Base-by-base conservation (phyloP, 2,113 vertebrate species). In the Solea solea region DNA sequence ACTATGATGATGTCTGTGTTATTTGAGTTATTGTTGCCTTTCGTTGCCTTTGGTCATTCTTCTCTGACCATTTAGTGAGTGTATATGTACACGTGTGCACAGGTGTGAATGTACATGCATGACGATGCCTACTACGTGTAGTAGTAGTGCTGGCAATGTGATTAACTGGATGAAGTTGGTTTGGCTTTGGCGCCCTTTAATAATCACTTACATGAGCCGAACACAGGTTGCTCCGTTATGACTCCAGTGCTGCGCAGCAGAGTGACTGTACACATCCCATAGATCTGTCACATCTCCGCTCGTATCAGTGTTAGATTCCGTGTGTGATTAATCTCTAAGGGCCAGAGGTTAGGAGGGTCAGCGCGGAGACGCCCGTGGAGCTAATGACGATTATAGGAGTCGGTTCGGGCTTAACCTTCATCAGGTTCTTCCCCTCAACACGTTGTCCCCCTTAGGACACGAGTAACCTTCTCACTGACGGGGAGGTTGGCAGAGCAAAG, bases 301-400 rank as follows among this genome's bases (percentile, higher is more conserved):
- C 55, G 45, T 61, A 49, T 54, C 34, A 8, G 60, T 0, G 49
- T 74, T 52, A 14, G 55, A 3, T 42, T 61, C 34, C 61, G 54
- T 67, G 45, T 68, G 77, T 80, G 70, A 88, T 87, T 83, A 78
- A 81, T 89, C 76, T 87, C 72, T 49, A 27, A 56, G 64, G 80
- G 50, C 70, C 51, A 63, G 68, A 78, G 73, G 86, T 84, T 61
- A 74, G n/a, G 56, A 34, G 73, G 77, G 77, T 86, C 76, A 82
- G 48, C 64, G 42, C 77, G 61, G 71, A 74, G 69, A 39, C 64
- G 64, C 79, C 80, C 74, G 80, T 62, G 74, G 74, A 81, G 83
- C 65, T 86, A 82, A 88, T 72, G 78, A 84, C 74, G 81, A 59
- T 81, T 69, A 86, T 70, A 51, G 62, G 64, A 56, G 59, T 78